phyloP scores from a whole-genome alignment of 2,888 invertebrate genomes.

The Thecophora atra region DNA sequence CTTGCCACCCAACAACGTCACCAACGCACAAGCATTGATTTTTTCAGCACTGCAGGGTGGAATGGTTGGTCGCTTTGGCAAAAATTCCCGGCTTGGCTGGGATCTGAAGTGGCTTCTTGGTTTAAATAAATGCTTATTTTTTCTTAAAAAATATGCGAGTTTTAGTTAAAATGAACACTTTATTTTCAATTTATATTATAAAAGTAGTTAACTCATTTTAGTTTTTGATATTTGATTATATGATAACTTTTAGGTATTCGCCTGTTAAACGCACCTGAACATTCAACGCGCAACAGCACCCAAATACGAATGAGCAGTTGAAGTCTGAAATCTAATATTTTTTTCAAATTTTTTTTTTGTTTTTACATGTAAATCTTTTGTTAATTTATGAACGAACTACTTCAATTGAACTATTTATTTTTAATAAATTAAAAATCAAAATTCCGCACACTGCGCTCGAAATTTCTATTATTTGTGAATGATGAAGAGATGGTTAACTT shows the following conservation, averaged over 20 bases:
- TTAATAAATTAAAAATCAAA: too few relatives aligned
- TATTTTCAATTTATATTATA: background rate
- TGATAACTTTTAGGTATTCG: slow-evolving; percentile 1
- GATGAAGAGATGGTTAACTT: too few relatives aligned
- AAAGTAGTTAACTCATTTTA: background rate
- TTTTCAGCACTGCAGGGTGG: background rate
- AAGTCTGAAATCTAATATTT: slow-evolving; percentile 26
- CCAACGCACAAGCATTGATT: slow-evolving; percentile 11
- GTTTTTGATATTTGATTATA: slow-evolving; percentile 5
- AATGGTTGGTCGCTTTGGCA: background rate
- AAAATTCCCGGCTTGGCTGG: background rate
- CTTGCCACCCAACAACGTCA: background rate
- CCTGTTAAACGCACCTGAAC: slow-evolving; percentile 16
- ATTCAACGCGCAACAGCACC: slow-evolving; percentile 10
- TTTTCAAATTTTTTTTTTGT: too few relatives aligned
- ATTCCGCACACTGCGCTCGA: too few relatives aligned
- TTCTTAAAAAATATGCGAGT: background rate
- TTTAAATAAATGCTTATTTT: background rate
- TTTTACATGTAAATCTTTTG: too few relatives aligned
- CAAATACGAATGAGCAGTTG: slow-evolving; percentile 11
- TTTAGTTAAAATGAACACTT: background rate
- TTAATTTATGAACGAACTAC: too few relatives aligned
- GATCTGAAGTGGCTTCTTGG: background rate
- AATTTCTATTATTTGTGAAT: too few relatives aligned
- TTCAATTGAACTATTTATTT: too few relatives aligned